Conservation (phyloP, 2,888 invertebrate genomes). For the Mantis religiosa region DNA sequence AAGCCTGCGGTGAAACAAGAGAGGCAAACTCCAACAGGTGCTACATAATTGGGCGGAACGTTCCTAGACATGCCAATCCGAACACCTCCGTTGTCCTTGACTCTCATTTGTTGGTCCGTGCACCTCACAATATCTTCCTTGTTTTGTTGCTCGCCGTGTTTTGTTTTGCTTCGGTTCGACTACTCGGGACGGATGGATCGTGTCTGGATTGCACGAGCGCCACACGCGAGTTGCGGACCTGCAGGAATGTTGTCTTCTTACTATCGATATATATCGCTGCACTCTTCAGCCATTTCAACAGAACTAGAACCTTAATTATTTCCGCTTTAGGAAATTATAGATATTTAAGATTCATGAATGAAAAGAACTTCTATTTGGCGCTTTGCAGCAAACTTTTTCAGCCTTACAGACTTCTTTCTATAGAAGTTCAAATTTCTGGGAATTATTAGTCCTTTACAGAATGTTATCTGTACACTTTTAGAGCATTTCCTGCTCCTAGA, state of each 20-base stretch:
- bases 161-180: neutral
- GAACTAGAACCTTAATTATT: neutral
- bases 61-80: neutral
- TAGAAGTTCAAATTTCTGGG: too few relatives aligned
- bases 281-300: neutral
- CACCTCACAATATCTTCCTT: neutral
- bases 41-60: neutral
- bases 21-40: neutral
- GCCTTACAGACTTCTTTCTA: too few relatives aligned
- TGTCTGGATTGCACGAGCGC: conserved; percentile 2
- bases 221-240: conserved; percentile 6
- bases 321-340: neutral
- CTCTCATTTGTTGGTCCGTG: neutral
- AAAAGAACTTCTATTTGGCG: neutral
- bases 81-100: neutral
- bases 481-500: too few relatives aligned
- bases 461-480: too few relatives aligned
- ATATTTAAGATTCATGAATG: neutral
- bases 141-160: neutral
- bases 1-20: neutral
- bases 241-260: neutral
- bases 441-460: too few relatives aligned
- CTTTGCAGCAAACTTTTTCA: too few relatives aligned
- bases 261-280: conserved; percentile 4
- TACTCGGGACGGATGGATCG: neutral